Evolutionary conservation across 2,888 invertebrate species (phyloP).

Genomic region (Autographa gamma): DNA sequence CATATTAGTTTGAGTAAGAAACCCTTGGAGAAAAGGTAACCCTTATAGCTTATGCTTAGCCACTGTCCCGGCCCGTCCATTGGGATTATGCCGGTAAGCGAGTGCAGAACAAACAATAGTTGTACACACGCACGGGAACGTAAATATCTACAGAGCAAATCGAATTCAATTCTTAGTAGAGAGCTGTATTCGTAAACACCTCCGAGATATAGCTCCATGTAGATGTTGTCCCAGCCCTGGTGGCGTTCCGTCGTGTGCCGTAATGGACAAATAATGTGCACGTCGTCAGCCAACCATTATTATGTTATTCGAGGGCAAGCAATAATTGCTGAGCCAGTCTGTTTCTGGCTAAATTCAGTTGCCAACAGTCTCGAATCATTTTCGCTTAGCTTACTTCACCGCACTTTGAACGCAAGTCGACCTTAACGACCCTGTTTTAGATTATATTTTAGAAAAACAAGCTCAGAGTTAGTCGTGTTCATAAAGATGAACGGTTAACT

Average conservation of each 20-base stretch:
- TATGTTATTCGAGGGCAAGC: constrained; percentile 82
- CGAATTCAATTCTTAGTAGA: constrained; percentile 1
- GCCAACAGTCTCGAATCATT: constrained; percentile 58
- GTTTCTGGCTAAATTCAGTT: constrained; percentile 62
- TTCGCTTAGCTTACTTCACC: constrained; percentile 43
- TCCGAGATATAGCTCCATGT: constrained; percentile 28
- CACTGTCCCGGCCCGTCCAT: constrained; percentile 4
- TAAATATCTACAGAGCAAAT: neutral
- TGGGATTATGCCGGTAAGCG: constrained; percentile 1
- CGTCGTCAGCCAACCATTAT: constrained; percentile 76
- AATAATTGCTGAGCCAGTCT: constrained; percentile 74
- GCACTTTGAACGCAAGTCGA: constrained; percentile 25
- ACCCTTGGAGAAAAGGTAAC: constrained; percentile 4
- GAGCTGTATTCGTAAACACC: constrained; percentile 19
- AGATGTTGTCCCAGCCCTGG: constrained; percentile 53
- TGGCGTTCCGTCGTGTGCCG: constrained; percentile 58
- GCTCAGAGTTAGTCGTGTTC: constrained; percentile 24
- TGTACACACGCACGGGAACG: constrained; percentile 1
- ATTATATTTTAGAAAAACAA: constrained; percentile 23
- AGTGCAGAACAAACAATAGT: constrained; percentile 4
- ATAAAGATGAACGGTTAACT: constrained; percentile 34
- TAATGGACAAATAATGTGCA: constrained; percentile 86
- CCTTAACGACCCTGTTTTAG: constrained; percentile 22
- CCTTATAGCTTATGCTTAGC: constrained; percentile 4
- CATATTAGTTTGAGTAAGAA: constrained; percentile 4